A percentile compares a stretch with the other conserved stretches of the same genome.
Conservation (phyloP, 2,888 invertebrate species). For the Anarsia innoxiella region DNA sequence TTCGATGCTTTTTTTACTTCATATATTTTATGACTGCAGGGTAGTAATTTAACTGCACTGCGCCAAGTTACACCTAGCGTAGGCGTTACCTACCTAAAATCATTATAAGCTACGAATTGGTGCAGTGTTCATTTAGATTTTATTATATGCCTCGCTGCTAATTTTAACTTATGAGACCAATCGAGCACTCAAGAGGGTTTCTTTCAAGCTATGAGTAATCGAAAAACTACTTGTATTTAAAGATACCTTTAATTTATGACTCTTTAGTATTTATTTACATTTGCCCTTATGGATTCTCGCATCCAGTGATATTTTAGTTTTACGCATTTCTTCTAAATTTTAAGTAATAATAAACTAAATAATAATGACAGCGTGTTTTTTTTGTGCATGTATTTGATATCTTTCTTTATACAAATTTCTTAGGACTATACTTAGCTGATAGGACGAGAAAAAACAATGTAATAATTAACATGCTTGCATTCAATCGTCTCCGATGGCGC, state of each 20-base stretch:
- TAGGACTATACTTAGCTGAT: too few relatives aligned
- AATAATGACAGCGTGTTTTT: conserved; percentile 15
- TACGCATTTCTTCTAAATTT: conserved; percentile 36
- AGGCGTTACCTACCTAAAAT: background rate
- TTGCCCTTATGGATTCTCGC: conserved; percentile 42
- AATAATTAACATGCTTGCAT: too few relatives aligned
- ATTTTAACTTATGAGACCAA: too few relatives aligned
- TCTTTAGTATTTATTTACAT: conserved; percentile 25
- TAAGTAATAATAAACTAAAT: conserved; percentile 27
- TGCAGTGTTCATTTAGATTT: conserved; percentile 1
- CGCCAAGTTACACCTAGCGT: background rate
- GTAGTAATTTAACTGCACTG: conserved; percentile 1
- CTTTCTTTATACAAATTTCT: too few relatives aligned
- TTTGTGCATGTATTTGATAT: too few relatives aligned
- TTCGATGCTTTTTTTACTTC: conserved; percentile 13
- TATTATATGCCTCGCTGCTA: background rate
- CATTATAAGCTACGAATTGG: background rate
- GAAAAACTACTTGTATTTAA: conserved; percentile 8
- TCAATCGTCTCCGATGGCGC: conserved; percentile 56
- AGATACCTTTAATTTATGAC: conserved; percentile 11
- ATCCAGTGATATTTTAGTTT: conserved; percentile 48
- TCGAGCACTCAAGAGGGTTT: too few relatives aligned
- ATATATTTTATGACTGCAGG: conserved; percentile 6
- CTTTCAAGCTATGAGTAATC: too few relatives aligned
- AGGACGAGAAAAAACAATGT: too few relatives aligned